A percentile compares a stretch with the other conserved stretches of the same genome.
These are phyloP conservation scores for Zoanthus solanderi DNA, from an alignment of 92 coral and sea anemone genomes.

Conservation along the genomic window DNA sequence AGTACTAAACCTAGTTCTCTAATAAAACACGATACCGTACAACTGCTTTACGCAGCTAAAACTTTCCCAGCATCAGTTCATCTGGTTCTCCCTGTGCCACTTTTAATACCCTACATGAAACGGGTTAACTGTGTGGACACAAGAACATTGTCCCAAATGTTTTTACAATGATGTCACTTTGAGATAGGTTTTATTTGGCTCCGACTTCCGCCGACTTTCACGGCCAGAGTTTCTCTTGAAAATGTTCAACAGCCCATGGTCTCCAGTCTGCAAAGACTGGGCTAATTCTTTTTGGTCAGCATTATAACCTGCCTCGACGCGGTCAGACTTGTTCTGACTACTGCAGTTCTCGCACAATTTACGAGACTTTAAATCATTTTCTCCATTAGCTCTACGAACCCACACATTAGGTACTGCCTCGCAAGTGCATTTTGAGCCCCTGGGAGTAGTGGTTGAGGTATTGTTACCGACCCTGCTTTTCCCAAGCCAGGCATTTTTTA, in stretches of 20 bases:
- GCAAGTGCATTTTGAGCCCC: constrained; percentile 71
- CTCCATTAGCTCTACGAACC: constrained; percentile 69
- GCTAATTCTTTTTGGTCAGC: constrained; percentile 70
- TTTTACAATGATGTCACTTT: constrained; percentile 82
- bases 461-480: constrained; percentile 46
- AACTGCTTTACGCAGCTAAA: not conserved
- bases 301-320: constrained; percentile 28
- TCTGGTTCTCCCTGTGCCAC: not conserved
- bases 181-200: constrained; percentile 78
- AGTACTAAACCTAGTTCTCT: not conserved
- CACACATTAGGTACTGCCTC: constrained; percentile 77
- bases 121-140: no score
- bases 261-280: constrained; percentile 74
- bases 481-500: constrained; percentile 84
- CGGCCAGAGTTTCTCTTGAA: constrained; percentile 61
- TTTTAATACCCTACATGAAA: not conserved
- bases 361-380: constrained; percentile 38
- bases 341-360: constrained; percentile 64
- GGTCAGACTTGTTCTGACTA: constrained; percentile 17
- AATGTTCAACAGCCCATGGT: constrained; percentile 64
- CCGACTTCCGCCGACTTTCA: constrained; percentile 61
- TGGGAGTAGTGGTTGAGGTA: constrained; percentile 42
- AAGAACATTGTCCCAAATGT: not conserved
- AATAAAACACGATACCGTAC: not conserved
- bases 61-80: not conserved